A percentile compares a stretch with the other conserved stretches of the same genome.
phyloP scores from a whole-genome alignment of 2,797 vertebrate genomes.

The Luscinia megarhynchos region DNA sequence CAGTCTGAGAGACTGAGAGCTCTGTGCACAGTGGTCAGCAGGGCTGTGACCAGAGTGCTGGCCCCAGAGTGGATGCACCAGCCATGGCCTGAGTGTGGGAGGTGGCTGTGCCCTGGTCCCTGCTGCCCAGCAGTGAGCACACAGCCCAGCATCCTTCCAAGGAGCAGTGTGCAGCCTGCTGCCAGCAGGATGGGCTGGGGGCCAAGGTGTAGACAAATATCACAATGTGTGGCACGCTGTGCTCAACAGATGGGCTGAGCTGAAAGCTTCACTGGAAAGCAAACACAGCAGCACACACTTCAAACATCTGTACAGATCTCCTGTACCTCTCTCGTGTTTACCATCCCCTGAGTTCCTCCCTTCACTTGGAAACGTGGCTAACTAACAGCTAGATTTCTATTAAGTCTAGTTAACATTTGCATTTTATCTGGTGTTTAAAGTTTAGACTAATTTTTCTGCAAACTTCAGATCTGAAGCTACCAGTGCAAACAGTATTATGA shows the following conservation, averaged over 20 bases:
- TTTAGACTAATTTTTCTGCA: not conserved
- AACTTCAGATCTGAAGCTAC: not conserved
- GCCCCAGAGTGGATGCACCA: accelerated
- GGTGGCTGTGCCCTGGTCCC: not conserved
- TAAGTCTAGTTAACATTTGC: not conserved
- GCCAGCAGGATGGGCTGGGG: not conserved
- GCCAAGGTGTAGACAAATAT: not conserved
- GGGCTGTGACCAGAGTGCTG: not conserved
- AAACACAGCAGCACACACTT: not conserved
- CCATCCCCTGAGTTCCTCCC: not conserved
- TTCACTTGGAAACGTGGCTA: not conserved
- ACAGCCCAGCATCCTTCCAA: not conserved
- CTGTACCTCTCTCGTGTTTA: not conserved
- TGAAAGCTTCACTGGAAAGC: not conserved
- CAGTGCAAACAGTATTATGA: not conserved
- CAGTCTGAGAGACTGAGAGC: not conserved
- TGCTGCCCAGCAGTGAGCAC: not conserved
- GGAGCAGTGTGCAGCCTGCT: not conserved
- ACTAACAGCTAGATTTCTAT: not conserved
- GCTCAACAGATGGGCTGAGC: not conserved
- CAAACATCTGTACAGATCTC: not conserved
- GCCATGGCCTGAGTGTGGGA: accelerated
- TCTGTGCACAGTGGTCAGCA: accelerated
- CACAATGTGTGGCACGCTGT: not conserved
- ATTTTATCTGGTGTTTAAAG: not conserved